Conservation (phyloP, 2,797 vertebrate species). For the Mycteria americana region DNA sequence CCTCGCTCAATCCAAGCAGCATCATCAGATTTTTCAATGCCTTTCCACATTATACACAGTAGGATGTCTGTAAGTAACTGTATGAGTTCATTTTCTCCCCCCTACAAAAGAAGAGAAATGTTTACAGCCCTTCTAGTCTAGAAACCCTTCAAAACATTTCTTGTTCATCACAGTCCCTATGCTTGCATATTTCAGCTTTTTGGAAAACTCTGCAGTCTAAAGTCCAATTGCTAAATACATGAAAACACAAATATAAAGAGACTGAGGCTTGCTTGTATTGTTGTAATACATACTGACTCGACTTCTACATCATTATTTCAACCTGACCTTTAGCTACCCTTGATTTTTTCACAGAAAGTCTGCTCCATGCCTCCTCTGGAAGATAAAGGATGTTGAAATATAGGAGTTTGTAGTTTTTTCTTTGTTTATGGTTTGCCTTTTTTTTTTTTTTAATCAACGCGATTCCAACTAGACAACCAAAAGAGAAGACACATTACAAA, state of each 20-base stretch:
- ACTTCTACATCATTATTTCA: background rate
- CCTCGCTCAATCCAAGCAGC: slow-evolving; percentile 91
- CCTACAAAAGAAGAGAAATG: slow-evolving; percentile 72
- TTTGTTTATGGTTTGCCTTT: background rate
- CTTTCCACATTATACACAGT: slow-evolving; percentile 91
- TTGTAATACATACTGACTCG: background rate
- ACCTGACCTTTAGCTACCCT: background rate
- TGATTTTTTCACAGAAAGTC: background rate
- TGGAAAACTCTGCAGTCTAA: background rate
- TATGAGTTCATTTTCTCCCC: slow-evolving; percentile 87
- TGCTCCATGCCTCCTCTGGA: background rate
- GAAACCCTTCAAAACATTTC: background rate
- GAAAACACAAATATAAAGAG: background rate
- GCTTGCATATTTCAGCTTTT: background rate
- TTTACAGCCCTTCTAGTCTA: background rate
- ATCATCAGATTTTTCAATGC: slow-evolving; percentile 90
- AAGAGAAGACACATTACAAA: background rate
- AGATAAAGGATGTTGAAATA: background rate
- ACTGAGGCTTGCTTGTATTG: background rate
- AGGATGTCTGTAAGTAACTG: slow-evolving; percentile 87
- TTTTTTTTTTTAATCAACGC: background rate
- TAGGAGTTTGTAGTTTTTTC: background rate
- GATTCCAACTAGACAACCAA: background rate
- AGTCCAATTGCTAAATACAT: background rate
- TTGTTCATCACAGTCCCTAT: background rate